phyloP scores from a whole-genome alignment of 2,888 invertebrate genomes.

The Andrena fulva region DNA sequence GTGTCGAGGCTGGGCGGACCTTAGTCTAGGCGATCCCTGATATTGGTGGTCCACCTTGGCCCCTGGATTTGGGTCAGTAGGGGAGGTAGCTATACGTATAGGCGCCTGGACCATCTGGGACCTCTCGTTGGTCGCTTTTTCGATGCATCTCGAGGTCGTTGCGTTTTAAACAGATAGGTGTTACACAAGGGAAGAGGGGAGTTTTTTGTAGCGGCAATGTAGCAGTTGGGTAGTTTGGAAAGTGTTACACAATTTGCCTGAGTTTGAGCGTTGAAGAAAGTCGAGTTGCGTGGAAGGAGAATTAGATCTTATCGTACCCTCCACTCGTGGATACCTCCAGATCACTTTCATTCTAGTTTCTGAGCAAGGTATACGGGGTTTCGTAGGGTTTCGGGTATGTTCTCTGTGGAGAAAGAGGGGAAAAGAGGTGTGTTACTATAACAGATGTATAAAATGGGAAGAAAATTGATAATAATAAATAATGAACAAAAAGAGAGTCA shows the following conservation, averaged over 20 bases:
- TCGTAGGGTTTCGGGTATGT: not conserved
- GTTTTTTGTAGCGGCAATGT: not conserved
- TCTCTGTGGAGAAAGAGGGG: too few species aligned
- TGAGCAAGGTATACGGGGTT: not conserved
- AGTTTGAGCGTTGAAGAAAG: not conserved
- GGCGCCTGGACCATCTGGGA: constrained; percentile 1
- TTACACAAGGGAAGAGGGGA: not conserved
- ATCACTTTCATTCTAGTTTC: not conserved
- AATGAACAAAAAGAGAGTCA: not conserved
- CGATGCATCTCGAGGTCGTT: constrained; percentile 12
- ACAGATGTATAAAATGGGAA: not conserved
- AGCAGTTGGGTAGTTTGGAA: not conserved
- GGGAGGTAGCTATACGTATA: constrained; percentile 21
- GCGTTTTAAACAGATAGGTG: not conserved
- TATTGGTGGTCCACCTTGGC: constrained; percentile 32
- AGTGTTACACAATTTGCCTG: not conserved
- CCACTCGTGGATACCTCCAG: not conserved
- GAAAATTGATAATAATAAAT: too few species aligned
- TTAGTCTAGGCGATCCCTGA: constrained; percentile 43
- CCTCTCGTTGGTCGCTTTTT: not conserved
- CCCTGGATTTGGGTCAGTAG: constrained; percentile 65
- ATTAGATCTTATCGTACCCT: not conserved
- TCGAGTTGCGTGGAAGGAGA: not conserved
- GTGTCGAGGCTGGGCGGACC: constrained; percentile 57
- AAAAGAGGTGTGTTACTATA: not conserved